phyloP scores from a whole-genome alignment of 2,113 vertebrate species.

The Anolis carolinensis region DNA sequence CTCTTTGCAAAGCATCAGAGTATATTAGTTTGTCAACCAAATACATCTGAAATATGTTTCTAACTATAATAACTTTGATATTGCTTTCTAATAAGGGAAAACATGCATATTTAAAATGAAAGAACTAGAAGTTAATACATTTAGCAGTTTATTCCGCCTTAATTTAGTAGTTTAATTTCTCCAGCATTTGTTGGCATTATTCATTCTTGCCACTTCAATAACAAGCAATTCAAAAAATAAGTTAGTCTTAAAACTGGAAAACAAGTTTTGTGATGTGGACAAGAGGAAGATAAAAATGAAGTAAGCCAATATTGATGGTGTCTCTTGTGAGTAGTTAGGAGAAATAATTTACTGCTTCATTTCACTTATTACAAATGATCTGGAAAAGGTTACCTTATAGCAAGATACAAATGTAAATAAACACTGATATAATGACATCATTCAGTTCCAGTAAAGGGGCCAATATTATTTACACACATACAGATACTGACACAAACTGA shows the following conservation, averaged over 20 bases:
- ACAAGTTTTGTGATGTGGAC: background rate
- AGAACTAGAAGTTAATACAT: background rate
- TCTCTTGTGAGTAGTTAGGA: background rate
- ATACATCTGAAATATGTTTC: background rate
- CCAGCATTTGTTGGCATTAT: background rate
- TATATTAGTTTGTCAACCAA: no score
- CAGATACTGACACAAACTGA: constrained; percentile 58
- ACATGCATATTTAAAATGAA: background rate
- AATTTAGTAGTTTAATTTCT: no score
- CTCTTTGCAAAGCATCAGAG: background rate
- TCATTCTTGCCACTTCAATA: background rate
- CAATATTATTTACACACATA: background rate
- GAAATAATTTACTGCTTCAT: background rate
- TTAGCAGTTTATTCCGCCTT: background rate
- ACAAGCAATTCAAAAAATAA: background rate
- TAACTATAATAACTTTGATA: background rate
- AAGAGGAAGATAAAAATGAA: background rate
- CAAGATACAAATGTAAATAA: background rate
- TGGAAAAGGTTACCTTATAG: background rate
- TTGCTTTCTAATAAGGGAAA: background rate
- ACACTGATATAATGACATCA: background rate
- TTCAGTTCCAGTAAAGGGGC: background rate
- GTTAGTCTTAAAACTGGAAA: background rate
- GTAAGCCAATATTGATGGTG: background rate
- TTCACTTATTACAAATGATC: background rate